Conservation (phyloP, 2,113 vertebrate species). For the Microtus oregoni region DNA sequence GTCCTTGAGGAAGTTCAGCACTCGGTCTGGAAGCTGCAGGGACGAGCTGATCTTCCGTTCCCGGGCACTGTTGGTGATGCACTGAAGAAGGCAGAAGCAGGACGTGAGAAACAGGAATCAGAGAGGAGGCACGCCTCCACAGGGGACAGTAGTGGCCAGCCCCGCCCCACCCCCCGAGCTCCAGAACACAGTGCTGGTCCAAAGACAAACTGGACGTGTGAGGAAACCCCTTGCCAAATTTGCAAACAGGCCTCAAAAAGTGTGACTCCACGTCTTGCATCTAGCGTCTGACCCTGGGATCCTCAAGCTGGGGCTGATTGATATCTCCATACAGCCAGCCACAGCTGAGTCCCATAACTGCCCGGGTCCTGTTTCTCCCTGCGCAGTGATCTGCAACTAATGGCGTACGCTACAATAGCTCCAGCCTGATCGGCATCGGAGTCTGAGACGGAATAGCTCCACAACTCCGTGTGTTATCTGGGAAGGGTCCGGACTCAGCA, state of each 20-base stretch:
- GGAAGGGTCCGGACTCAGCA: background rate
- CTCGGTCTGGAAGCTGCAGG: slow-evolving; percentile 96
- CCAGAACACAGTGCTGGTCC: background rate
- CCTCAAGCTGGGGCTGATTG: background rate
- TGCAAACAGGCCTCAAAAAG: background rate
- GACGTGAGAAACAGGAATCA: fast-evolving
- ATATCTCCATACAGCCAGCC: background rate
- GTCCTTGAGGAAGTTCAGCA: slow-evolving; percentile 98
- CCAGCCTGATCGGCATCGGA: fast-evolving
- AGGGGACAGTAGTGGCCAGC: fast-evolving
- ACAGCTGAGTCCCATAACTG: background rate
- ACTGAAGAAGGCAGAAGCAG: slow-evolving; percentile 84
- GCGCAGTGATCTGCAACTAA: background rate
- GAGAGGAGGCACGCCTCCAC: background rate
- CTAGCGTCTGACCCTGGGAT: too few species aligned
- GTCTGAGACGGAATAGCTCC: background rate
- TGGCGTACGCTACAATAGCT: background rate
- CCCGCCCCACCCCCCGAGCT: fast-evolving
- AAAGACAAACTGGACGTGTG: background rate
- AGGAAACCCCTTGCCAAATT: background rate
- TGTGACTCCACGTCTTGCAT: too few species aligned
- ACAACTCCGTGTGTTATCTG: background rate
- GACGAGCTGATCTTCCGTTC: slow-evolving; percentile 92
- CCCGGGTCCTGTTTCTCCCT: background rate
- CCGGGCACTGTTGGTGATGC: slow-evolving; percentile 91